Percentiles rank a stretch among this genome's conserved stretches.
These are phyloP conservation scores for Anthonomus grandis DNA, from an alignment of 1,140 invertebrate genomes.

Conservation along the genomic window DNA sequence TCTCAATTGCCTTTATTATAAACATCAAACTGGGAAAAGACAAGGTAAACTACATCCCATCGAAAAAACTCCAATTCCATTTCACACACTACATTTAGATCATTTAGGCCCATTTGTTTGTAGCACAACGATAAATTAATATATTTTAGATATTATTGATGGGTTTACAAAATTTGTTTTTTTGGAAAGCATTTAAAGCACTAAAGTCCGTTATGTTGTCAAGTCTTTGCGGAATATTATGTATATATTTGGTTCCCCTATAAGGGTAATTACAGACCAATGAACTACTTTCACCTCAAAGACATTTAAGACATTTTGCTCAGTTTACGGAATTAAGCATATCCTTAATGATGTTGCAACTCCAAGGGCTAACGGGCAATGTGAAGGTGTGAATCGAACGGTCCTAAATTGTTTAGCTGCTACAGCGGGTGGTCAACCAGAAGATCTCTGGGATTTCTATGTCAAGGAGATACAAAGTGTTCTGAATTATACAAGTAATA, in stretches of 20 bases:
- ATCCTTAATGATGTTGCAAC: background rate
- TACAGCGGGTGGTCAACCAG: background rate
- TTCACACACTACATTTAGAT: conserved; percentile 32
- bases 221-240: background rate
- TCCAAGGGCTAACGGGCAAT: no score
- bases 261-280: background rate
- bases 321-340: background rate
- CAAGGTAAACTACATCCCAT: conserved; percentile 4
- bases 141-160: conserved; percentile 38
- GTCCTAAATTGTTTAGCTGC: background rate
- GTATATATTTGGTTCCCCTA: background rate
- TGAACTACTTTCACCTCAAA: background rate
- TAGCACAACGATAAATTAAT: conserved; percentile 27
- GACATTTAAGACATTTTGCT: no score
- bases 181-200: conserved; percentile 1
- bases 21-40: no score
- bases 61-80: conserved; percentile 6
- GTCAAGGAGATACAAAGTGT: background rate
- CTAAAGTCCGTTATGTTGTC: conserved; percentile 10
- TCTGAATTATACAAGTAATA: no score
- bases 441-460: background rate
- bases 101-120: no score
- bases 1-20: no score
- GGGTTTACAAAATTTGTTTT: conserved; percentile 41
- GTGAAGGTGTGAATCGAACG: background rate